A percentile compares a stretch with the other conserved stretches of the same genome.
Evolutionary conservation across 2,113 vertebrate genomes (phyloP).

Genomic region (Herpailurus yagouaroundi): DNA sequence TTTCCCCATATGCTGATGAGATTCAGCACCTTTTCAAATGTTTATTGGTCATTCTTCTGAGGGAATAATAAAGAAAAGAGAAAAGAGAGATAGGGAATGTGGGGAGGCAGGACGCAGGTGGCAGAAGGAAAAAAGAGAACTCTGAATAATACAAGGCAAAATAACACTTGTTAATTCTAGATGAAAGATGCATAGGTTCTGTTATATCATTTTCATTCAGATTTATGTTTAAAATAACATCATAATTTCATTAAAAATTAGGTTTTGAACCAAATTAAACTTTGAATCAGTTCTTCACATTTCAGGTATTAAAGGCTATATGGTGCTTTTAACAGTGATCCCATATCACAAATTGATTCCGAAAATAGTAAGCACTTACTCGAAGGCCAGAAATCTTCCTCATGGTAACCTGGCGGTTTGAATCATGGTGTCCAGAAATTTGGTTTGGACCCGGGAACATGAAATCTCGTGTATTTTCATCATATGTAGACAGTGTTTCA

Average conservation of each 20-base stretch:
- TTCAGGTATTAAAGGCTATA: background rate
- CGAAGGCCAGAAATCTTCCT: slow-evolving; percentile 89
- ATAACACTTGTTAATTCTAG: background rate
- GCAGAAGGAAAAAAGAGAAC: background rate
- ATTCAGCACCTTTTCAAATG: slow-evolving; percentile 4
- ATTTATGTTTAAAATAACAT: background rate
- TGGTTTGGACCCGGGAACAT: slow-evolving; percentile 91
- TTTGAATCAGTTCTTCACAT: slow-evolving; percentile 20
- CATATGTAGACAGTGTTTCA: slow-evolving; percentile 90
- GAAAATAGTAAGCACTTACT: slow-evolving; percentile 85
- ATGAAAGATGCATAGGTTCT: background rate
- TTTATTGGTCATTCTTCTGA: background rate
- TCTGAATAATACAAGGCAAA: background rate
- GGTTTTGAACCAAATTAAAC: slow-evolving; percentile 33
- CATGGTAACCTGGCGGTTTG: slow-evolving; percentile 93
- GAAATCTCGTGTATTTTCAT: slow-evolving; percentile 93
- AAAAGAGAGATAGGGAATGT: background rate
- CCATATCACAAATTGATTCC: background rate
- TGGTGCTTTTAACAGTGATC: background rate
- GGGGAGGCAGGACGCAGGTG: background rate
- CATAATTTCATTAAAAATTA: background rate
- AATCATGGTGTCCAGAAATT: slow-evolving; percentile 83
- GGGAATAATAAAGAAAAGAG: background rate
- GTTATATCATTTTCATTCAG: slow-evolving; percentile 6
- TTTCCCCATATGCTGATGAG: background rate